phyloP scores from a whole-genome alignment of 64 coral and sea anemone species.

The Dendronephthya gigantea region DNA sequence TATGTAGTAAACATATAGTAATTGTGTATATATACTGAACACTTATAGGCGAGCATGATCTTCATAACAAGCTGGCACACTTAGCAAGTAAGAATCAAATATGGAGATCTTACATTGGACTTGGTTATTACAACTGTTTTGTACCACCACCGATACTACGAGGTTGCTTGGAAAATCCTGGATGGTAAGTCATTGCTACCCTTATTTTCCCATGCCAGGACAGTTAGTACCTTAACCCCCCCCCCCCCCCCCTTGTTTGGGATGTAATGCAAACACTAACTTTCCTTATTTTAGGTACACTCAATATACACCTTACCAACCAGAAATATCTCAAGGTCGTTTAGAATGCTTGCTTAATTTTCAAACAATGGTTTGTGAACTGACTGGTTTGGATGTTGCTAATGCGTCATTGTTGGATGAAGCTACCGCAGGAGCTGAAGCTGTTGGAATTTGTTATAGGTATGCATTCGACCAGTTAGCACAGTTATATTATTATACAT shows the following conservation, averaged over 20 bases:
- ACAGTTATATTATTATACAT: not conserved
- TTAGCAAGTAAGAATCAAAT: constrained; percentile 66
- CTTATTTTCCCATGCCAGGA: too few species aligned
- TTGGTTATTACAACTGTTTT: constrained; percentile 78
- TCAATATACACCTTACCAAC: constrained; percentile 93
- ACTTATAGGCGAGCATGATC: constrained; percentile 62
- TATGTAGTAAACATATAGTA: too few species aligned
- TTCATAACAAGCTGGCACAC: constrained; percentile 45
- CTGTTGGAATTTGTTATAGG: constrained; percentile 87
- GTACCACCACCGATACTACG: constrained; percentile 69
- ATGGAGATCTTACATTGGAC: constrained; percentile 90
- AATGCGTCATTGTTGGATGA: constrained; percentile 91
- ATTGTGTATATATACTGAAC: not conserved
- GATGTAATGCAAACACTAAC: not conserved
- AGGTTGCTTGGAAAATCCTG: constrained; percentile 83
- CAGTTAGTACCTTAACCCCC: too few species aligned
- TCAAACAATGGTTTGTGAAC: constrained; percentile 94
- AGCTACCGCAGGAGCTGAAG: constrained; percentile 90
- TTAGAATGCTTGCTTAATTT: constrained; percentile 88
- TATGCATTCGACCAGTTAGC: constrained; percentile 2
- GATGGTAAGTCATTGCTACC: constrained; percentile 47
- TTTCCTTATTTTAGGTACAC: constrained; percentile 48
- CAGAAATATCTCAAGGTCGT: constrained; percentile 88
- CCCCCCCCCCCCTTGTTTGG: too few species aligned
- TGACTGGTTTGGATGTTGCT: constrained; percentile 85